A percentile compares a stretch with the other conserved stretches of the same genome.
phyloP scores from a whole-genome alignment of 2,888 invertebrate species.

The Ophion ellenae region DNA sequence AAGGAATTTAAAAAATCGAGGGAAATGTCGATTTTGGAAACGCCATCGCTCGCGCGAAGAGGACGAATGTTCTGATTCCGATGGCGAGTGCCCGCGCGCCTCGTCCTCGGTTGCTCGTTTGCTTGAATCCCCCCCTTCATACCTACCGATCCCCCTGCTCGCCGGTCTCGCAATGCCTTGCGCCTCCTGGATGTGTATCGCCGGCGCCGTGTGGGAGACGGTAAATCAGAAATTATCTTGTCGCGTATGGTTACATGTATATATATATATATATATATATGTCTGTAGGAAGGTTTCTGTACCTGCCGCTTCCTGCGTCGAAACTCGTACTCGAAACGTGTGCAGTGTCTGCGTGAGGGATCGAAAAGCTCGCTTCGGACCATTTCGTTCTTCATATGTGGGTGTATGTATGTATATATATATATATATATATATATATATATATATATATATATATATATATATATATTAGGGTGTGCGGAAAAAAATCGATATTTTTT shows the following conservation, averaged over 20 bases:
- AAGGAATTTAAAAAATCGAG: background rate
- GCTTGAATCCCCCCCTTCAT: background rate
- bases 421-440: too few relatives aligned
- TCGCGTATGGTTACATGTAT: slow-evolving; percentile 70
- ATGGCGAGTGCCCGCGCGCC: slow-evolving; percentile 17
- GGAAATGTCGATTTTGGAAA: slow-evolving; percentile 76
- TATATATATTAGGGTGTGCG: too few relatives aligned
- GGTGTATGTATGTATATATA: too few relatives aligned
- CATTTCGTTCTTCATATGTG: too few relatives aligned
- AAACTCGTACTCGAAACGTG: slow-evolving; percentile 80
- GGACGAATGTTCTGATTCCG: slow-evolving; percentile 63
- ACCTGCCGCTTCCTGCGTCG: slow-evolving; percentile 81
- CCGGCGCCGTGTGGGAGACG: slow-evolving; percentile 70
- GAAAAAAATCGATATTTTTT: too few relatives aligned
- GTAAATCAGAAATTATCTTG: slow-evolving; percentile 84
- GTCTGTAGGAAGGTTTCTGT: too few relatives aligned
- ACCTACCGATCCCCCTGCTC: background rate
- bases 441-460: too few relatives aligned
- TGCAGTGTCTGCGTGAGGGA: too few relatives aligned
- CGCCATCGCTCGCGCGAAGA: slow-evolving; percentile 68
- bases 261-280: slow-evolving; percentile 20
- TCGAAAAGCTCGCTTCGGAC: too few relatives aligned
- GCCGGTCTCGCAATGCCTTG: background rate
- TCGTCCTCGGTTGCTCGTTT: slow-evolving; percentile 3
- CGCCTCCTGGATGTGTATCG: slow-evolving; percentile 13